Percentiles rank a stretch among this genome's conserved stretches.
Evolutionary conservation across 2,797 vertebrate species (phyloP).

Genomic region (Pseudochirops corinnae): DNA sequence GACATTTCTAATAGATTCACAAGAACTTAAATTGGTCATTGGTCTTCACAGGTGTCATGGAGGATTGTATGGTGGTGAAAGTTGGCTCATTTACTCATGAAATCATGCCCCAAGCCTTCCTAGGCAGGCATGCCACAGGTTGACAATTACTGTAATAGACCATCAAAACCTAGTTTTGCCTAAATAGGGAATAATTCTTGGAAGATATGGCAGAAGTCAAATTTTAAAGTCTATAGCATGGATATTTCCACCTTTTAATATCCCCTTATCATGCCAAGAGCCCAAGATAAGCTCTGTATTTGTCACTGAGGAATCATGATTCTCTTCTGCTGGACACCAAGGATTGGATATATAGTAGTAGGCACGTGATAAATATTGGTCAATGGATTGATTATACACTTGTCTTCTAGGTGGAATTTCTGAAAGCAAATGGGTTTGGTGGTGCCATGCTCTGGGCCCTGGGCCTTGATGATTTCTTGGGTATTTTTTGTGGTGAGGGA

Average conservation of each 20-base stretch:
- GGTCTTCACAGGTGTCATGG: not conserved
- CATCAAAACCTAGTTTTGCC: not conserved
- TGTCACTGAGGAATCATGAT: too few relatives aligned
- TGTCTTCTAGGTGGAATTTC: constrained; percentile 54
- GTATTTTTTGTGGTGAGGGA: constrained; percentile 62
- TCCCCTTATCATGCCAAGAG: not conserved
- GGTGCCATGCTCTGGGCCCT: constrained; percentile 70
- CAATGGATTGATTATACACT: not conserved
- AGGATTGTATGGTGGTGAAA: not conserved
- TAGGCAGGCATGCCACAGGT: not conserved
- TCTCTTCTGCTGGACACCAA: too few relatives aligned
- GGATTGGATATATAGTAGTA: not conserved
- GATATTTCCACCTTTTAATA: not conserved
- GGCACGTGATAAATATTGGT: not conserved
- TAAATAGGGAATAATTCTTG: not conserved
- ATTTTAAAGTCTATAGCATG: not conserved
- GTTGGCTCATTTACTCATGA: not conserved
- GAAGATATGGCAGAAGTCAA: too few relatives aligned
- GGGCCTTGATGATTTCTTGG: constrained; percentile 72
- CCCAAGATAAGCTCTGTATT: not conserved
- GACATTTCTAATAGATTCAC: not conserved
- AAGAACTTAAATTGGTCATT: not conserved
- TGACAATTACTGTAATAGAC: not conserved
- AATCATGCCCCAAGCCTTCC: not conserved
- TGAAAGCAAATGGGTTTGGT: constrained; percentile 66